A percentile compares a stretch with the other conserved stretches of the same genome.
These are phyloP conservation scores for Aproaerema taeniolella DNA, from an alignment of 2,888 invertebrate genomes.

Conservation along the genomic window DNA sequence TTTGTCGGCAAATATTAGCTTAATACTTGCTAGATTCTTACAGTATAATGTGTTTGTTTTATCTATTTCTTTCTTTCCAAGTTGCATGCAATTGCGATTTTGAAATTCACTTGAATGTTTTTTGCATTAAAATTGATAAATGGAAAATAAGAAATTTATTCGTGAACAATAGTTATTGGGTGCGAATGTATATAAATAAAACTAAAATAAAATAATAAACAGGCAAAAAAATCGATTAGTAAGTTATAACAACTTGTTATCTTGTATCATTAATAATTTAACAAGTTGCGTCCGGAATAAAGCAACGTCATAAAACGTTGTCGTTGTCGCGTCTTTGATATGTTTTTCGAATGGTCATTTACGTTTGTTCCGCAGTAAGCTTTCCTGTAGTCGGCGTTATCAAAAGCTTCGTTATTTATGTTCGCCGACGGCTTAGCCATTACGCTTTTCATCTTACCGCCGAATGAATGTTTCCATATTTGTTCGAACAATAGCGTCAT, in stretches of 20 bases:
- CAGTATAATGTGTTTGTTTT: constrained; percentile 9
- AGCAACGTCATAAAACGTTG: constrained; percentile 19
- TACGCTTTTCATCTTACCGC: constrained; percentile 44
- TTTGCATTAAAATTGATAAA: too few species aligned
- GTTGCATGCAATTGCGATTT: too few species aligned
- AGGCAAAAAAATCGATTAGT: background rate
- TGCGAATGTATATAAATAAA: too few species aligned
- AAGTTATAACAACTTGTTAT: constrained; percentile 3
- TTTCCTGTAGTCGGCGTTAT: constrained; percentile 49
- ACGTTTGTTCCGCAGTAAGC: constrained; percentile 35
- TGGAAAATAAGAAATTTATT: too few species aligned
- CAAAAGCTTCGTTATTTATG: constrained; percentile 57
- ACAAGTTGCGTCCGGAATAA: constrained; percentile 17
- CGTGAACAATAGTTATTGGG: background rate
- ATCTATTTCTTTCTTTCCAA: constrained; percentile 1
- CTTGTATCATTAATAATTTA: constrained; percentile 15
- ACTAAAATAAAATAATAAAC: too few species aligned
- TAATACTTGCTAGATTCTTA: constrained; percentile 6
- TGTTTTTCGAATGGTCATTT: constrained; percentile 45
- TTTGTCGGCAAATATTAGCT: constrained; percentile 21
- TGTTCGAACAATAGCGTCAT: constrained; percentile 6
- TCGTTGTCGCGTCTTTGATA: constrained; percentile 30
- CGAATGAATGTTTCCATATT: constrained; percentile 25
- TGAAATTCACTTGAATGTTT: too few species aligned
- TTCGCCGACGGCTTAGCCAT: constrained; percentile 41